These are phyloP conservation scores for Magallana angulata DNA, from an alignment of 1,140 invertebrate species.

Conservation along the genomic window DNA sequence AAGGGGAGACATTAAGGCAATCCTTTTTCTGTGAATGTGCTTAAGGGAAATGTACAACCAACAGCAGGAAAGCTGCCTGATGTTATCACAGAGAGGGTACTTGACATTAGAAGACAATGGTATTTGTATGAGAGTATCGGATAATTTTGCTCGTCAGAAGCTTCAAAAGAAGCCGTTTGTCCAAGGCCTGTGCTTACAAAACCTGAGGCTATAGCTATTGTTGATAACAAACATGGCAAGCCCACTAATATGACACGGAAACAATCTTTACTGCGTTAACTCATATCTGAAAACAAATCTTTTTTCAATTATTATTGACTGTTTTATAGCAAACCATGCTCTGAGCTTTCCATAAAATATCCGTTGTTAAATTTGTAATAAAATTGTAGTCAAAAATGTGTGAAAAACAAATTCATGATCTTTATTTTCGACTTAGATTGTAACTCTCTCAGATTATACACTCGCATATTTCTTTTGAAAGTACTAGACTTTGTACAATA, in stretches of 20 bases:
- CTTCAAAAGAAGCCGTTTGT: constrained; percentile 15
- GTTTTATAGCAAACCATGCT: not conserved
- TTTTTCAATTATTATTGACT: not conserved
- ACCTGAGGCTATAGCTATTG: not conserved
- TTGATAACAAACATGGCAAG: no score
- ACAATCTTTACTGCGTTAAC: not conserved
- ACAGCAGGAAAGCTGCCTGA: not conserved
- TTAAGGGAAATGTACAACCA: constrained; percentile 24
- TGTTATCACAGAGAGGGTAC: not conserved
- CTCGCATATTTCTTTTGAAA: no score
- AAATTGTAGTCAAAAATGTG: no score
- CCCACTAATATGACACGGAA: no score
- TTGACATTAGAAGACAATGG: constrained; percentile 24
- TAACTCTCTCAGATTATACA: no score
- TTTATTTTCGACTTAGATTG: no score
- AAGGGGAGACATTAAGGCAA: constrained; percentile 8
- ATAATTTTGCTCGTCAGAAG: constrained; percentile 1
- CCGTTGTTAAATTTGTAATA: not conserved
- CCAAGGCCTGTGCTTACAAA: not conserved
- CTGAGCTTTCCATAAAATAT: not conserved
- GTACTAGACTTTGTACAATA: no score
- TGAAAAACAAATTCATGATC: no score
- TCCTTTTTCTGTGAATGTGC: constrained; percentile 36
- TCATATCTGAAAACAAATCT: not conserved
- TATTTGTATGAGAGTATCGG: constrained; percentile 34